phyloP scores from a whole-genome alignment of 1,140 invertebrate species.

The Hyphantria cunea region DNA sequence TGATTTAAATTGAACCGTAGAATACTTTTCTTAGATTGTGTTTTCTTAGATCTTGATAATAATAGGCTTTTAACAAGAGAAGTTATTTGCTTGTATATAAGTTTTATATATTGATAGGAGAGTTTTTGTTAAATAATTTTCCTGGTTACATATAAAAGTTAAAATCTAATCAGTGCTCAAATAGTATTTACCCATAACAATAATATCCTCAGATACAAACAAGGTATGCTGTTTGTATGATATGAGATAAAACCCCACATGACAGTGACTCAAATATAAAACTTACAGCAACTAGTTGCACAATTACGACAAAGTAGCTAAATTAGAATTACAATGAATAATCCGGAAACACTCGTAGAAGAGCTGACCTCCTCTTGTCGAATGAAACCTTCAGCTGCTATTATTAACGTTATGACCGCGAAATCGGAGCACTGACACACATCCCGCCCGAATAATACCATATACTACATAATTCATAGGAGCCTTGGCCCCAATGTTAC shows the following conservation, averaged over 20 bases:
- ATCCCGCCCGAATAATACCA: slow-evolving; percentile 74
- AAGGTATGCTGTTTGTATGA: background rate
- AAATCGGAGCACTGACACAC: slow-evolving; percentile 72
- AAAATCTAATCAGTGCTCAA: too few species aligned
- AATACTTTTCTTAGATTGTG: too few species aligned
- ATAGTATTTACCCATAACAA: too few species aligned
- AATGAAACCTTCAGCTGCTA: slow-evolving; percentile 70
- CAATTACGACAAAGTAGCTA: slow-evolving; percentile 2
- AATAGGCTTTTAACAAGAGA: too few species aligned
- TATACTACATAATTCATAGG: slow-evolving; percentile 79
- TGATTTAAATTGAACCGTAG: too few species aligned
- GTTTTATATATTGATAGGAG: too few species aligned
- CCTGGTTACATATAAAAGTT: too few species aligned
- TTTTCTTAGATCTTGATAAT: too few species aligned
- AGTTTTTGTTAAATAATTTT: too few species aligned
- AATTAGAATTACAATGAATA: slow-evolving; percentile 42
- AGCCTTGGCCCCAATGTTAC: slow-evolving; percentile 73
- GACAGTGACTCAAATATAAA: background rate
- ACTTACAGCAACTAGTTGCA: too few species aligned
- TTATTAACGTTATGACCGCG: slow-evolving; percentile 75
- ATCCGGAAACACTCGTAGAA: slow-evolving; percentile 60
- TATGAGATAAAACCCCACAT: slow-evolving; percentile 1
- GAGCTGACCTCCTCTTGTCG: slow-evolving; percentile 62
- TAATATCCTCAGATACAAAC: too few species aligned
- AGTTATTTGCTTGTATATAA: too few species aligned